phyloP scores from a whole-genome alignment of 2,113 vertebrate genomes.

The Gymnobelideus leadbeateri region DNA sequence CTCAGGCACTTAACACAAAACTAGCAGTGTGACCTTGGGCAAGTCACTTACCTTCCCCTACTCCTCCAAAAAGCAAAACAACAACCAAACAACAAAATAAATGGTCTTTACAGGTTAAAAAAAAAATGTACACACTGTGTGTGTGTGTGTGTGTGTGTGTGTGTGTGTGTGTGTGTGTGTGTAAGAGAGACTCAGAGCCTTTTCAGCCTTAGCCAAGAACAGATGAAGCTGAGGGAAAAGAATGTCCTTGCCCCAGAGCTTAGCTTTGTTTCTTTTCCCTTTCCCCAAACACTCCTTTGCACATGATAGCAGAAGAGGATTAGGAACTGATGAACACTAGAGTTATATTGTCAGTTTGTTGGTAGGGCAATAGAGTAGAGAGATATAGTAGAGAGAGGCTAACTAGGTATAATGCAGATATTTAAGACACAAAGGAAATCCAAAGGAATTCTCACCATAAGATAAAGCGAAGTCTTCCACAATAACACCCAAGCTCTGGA shows the following conservation, averaged over 20 bases:
- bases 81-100: constrained; percentile 15
- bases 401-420: neutral
- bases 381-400: neutral
- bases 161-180: neutral
- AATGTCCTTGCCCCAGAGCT: neutral
- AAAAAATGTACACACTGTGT: neutral
- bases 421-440: neutral
- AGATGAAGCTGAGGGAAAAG: too few species aligned
- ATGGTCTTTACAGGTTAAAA: constrained; percentile 24
- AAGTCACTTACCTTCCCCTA: too few species aligned
- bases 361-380: neutral
- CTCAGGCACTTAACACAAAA: too few species aligned
- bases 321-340: neutral
- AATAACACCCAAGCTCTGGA: neutral
- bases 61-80: too few species aligned
- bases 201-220: too few species aligned
- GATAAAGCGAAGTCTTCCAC: too few species aligned
- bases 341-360: neutral
- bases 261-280: neutral
- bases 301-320: neutral
- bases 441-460: neutral
- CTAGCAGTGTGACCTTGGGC: too few species aligned
- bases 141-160: too few species aligned
- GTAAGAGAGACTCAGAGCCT: neutral
- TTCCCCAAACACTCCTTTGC: neutral